These are phyloP conservation scores for Hylomyscus alleni DNA, from an alignment of 2,797 vertebrate species.

Conservation along the genomic window DNA sequence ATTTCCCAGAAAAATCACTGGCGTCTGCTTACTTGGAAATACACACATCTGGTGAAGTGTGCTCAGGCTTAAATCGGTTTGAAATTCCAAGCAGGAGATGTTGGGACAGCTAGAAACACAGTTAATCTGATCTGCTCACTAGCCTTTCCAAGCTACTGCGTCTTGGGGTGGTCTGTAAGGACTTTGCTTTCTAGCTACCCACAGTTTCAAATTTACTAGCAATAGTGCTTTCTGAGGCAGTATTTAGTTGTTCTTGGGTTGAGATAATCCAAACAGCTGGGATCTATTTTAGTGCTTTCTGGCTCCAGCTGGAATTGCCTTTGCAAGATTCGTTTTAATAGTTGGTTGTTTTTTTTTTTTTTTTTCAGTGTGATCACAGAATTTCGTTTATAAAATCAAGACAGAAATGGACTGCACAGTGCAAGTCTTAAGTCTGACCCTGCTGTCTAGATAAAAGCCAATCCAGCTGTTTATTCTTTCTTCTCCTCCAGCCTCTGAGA, in stretches of 20 bases:
- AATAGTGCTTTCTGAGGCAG: slow-evolving; percentile 79
- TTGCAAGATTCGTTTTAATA: slow-evolving; percentile 55
- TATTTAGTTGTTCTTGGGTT: slow-evolving; percentile 89
- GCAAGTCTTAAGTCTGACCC: background rate
- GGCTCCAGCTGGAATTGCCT: slow-evolving; percentile 87
- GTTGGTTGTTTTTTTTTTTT: background rate
- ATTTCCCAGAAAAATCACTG: slow-evolving; percentile 36
- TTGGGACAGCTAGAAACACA: slow-evolving; percentile 47
- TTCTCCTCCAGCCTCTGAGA: background rate
- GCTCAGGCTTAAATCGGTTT: background rate
- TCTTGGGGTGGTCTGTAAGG: slow-evolving; percentile 85
- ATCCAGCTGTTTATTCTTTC: slow-evolving; percentile 37
- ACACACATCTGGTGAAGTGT: slow-evolving; percentile 13
- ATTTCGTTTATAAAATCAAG: slow-evolving; percentile 51
- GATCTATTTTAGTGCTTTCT: slow-evolving; percentile 85
- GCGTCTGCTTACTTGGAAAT: slow-evolving; percentile 55
- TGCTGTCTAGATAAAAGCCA: slow-evolving; percentile 57
- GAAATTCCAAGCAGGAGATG: slow-evolving; percentile 25
- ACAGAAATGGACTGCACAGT: background rate
- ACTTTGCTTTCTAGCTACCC: slow-evolving; percentile 87
- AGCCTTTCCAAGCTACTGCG: slow-evolving; percentile 74
- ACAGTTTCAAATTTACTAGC: slow-evolving; percentile 82
- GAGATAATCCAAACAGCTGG: slow-evolving; percentile 85
- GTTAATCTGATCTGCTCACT: slow-evolving; percentile 69
- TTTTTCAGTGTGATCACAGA: slow-evolving; percentile 63